Conservation (phyloP, 2,888 invertebrate species). For the Drosophila quasianomalipes region DNA sequence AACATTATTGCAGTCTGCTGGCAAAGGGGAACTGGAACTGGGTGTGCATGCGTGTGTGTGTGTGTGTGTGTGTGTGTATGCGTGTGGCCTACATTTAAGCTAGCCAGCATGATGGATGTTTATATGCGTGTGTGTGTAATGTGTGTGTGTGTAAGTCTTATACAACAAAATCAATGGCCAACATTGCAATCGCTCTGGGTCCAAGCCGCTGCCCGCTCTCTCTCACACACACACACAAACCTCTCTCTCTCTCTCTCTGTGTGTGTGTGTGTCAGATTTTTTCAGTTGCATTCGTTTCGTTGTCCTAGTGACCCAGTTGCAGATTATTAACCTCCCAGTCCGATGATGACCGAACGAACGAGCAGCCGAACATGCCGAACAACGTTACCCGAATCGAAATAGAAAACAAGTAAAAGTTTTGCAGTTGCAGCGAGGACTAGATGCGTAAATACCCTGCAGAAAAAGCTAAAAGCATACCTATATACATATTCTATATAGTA, state of each 20-base stretch:
- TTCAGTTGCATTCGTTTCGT: slow-evolving; percentile 73
- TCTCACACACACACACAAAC: slow-evolving; percentile 1
- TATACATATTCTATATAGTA: neutral
- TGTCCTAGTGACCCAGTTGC: slow-evolving; percentile 85
- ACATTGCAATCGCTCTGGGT: slow-evolving; percentile 64
- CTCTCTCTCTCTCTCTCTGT: slow-evolving; percentile 8
- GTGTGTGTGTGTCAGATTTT: slow-evolving; percentile 25
- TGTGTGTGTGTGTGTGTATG: slow-evolving; percentile 36
- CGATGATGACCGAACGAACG: slow-evolving; percentile 21
- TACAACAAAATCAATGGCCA: slow-evolving; percentile 77
- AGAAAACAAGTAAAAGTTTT: slow-evolving; percentile 60
- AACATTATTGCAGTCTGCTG: slow-evolving; percentile 40
- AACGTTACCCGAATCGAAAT: slow-evolving; percentile 54
- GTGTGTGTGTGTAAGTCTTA: slow-evolving; percentile 49
- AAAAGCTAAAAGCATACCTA: neutral
- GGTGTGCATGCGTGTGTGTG: neutral
- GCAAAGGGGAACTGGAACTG: slow-evolving; percentile 20
- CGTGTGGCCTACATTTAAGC: slow-evolving; percentile 69
- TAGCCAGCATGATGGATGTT: slow-evolving; percentile 57
- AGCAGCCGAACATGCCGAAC: slow-evolving; percentile 23
- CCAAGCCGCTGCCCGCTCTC: slow-evolving; percentile 43
- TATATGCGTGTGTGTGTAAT: slow-evolving; percentile 15
- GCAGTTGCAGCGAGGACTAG: neutral
- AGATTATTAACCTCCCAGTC: slow-evolving; percentile 84
- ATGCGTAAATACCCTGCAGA: slow-evolving; percentile 30